Base-by-base conservation (phyloP, 2,888 invertebrate genomes). In the Lypha dubia region DNA sequence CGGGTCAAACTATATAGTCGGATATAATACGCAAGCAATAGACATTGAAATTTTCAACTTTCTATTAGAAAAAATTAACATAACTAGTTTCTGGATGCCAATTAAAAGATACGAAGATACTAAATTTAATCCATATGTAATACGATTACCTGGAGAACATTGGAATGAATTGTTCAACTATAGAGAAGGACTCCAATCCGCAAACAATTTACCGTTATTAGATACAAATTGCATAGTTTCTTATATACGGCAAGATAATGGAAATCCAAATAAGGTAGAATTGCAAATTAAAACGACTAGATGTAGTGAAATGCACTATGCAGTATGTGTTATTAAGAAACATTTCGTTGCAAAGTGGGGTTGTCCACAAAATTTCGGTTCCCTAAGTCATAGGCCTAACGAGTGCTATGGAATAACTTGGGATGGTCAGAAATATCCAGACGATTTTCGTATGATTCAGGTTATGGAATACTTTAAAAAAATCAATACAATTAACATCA, bases 71-170 rank as follows among this genome's bases (percentile, higher is more conserved):
- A 68, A 87, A 13, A 75, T 70, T 58, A 83, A 83, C 2, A 88
- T 89, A 41, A 79, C 28, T 0, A 79, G 87, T 32, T 91, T 94
- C 76, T 94, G 94, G 94, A 86, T 94, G 73, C 94, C 94, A 17
- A 92, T 93, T 3, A 90, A 90, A 58, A 91, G 94, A 49, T 87
- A 88, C n/a, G 92, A 91, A 28, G 83, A 80, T 6, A 84, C 80
- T 65, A 84, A 89, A 44, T 93, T 93, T 84, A 91, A 92, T 79
- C 93, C 93, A 22, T 87, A 93, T 17, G 90, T 71, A 88, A 93
- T 93, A 93, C 89, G 90, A 22, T 92, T 93, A 75, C 93, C 94
- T 0, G 94, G 94, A 5, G 83, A 88, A 68, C 84, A 85, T 20
- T 92, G 90, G 90, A 90, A 90, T 32, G 86, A 89, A 65, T 49